These are phyloP conservation scores for Diabrotica undecimpunctata DNA, from an alignment of 1,140 invertebrate genomes.

Conservation along the genomic window DNA sequence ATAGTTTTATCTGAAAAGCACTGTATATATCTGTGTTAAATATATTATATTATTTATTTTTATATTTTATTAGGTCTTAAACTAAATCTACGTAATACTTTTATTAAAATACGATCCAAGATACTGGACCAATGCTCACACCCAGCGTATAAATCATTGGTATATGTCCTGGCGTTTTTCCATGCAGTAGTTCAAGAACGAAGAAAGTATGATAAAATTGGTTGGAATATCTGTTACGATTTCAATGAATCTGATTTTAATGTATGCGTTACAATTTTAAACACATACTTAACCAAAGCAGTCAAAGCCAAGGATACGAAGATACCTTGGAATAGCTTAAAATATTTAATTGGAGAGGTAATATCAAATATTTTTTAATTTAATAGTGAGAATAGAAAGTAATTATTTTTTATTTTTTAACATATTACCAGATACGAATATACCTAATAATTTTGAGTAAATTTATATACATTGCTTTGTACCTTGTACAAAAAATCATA, in stretches of 20 bases:
- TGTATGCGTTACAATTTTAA: conserved; percentile 77
- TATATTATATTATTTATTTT: background rate
- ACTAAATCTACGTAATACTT: conserved; percentile 83
- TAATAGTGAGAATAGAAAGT: background rate
- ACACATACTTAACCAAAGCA: conserved; percentile 76
- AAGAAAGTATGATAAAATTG: conserved; percentile 87
- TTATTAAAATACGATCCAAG: conserved; percentile 73
- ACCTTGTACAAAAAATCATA: no score
- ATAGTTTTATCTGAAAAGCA: no score
- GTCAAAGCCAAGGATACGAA: conserved; percentile 55
- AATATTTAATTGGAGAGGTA: conserved; percentile 83
- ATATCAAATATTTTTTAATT: background rate
- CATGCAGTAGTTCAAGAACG: conserved; percentile 87
- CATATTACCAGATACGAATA: no score
- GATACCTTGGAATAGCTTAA: conserved; percentile 84
- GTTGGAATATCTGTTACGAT: conserved; percentile 90
- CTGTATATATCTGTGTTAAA: no score
- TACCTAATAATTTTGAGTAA: no score
- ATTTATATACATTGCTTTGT: no score
- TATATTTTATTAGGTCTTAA: conserved; percentile 56
- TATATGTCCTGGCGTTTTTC: conserved; percentile 86
- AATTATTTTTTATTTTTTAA: no score
- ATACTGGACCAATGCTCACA: conserved; percentile 70
- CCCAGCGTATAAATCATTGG: conserved; percentile 67
- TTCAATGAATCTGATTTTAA: conserved; percentile 90